Conservation (phyloP, 2,888 invertebrate genomes). For the Mystacides longicornis region DNA sequence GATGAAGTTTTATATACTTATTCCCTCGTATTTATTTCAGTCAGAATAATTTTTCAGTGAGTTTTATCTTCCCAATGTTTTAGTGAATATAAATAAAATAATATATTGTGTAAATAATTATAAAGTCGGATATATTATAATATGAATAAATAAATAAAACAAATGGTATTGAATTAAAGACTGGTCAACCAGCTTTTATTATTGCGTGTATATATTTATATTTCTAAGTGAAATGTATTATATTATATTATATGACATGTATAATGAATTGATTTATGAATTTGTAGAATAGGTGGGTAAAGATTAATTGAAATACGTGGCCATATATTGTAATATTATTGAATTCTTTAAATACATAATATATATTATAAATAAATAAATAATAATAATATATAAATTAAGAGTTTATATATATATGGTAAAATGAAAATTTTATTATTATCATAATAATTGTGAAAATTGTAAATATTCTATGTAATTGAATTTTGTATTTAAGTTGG, state of each 20-base stretch:
- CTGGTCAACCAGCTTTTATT: slow-evolving; percentile 23
- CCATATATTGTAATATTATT: slow-evolving; percentile 24
- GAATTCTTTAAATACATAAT: slow-evolving; percentile 9
- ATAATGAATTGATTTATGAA: slow-evolving; percentile 17
- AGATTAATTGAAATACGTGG: slow-evolving; percentile 23
- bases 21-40: slow-evolving; percentile 9
- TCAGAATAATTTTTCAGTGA: slow-evolving; percentile 6
- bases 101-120: background rate
- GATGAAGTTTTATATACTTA: slow-evolving; percentile 14
- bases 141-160: background rate
- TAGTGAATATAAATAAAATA: background rate
- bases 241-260: too few species aligned
- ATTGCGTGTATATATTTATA: slow-evolving; percentile 20
- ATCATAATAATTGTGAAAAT: slow-evolving; percentile 17
- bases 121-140: background rate
- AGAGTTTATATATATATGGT: background rate
- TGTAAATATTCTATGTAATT: slow-evolving; percentile 20
- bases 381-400: background rate
- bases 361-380: background rate
- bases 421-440: slow-evolving; percentile 13
- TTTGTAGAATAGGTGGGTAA: slow-evolving; percentile 15
- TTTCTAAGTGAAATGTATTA: background rate
- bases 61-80: slow-evolving; percentile 11
- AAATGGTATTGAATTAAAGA: slow-evolving; percentile 23
- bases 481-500: slow-evolving; percentile 18